Conservation (phyloP, 2,797 vertebrate genomes). For the Xiphorhynchus erythropygius region DNA sequence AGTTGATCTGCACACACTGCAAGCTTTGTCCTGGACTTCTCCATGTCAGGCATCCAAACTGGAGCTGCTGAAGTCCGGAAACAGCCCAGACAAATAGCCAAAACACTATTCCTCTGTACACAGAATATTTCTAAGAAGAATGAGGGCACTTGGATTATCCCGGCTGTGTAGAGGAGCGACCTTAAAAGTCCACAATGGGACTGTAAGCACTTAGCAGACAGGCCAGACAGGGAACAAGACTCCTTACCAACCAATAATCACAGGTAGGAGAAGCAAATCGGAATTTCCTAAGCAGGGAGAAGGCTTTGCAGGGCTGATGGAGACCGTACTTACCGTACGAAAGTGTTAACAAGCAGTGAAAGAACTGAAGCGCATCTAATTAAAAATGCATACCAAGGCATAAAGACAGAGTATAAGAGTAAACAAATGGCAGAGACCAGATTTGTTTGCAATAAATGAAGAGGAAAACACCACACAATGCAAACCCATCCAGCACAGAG, state of each 20-base stretch:
- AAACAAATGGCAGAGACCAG: conserved; percentile 73
- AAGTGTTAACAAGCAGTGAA: conserved; percentile 65
- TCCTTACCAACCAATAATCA: neutral
- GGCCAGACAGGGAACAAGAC: neutral
- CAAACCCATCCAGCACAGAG: conserved; percentile 57
- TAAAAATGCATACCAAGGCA: conserved; percentile 72
- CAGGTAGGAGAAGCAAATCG: neutral
- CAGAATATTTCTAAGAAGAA: neutral
- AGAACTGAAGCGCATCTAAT: conserved; percentile 69
- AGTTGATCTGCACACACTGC: conserved; percentile 59
- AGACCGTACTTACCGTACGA: neutral
- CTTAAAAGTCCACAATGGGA: neutral
- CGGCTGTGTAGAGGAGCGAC: neutral
- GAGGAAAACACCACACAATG: conserved; percentile 70
- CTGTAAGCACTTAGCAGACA: neutral
- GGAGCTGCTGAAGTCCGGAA: conserved; percentile 53
- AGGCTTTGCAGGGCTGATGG: neutral
- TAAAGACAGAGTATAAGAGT: conserved; percentile 69
- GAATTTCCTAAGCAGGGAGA: neutral
- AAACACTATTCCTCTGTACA: conserved; percentile 42
- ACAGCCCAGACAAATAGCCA: conserved; percentile 32
- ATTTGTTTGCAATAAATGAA: conserved; percentile 73
- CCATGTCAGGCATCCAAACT: conserved; percentile 49
- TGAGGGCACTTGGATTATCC: neutral
- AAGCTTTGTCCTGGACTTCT: conserved; percentile 51